A percentile compares a stretch with the other conserved stretches of the same genome.
Conservation (phyloP, 2,888 invertebrate genomes). For the Camptogramma bilineatum region DNA sequence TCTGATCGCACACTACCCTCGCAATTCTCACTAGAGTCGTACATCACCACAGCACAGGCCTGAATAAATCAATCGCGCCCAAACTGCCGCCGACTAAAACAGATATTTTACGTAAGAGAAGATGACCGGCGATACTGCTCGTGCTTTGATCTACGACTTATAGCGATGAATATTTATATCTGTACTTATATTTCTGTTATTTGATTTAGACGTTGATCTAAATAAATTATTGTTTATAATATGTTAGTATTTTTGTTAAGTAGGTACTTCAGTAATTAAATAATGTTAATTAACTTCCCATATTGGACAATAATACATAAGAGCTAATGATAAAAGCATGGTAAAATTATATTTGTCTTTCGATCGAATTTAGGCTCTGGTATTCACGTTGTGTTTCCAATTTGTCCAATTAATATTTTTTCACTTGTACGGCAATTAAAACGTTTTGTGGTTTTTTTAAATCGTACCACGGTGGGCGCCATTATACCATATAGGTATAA, state of each 20-base stretch:
- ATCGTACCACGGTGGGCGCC: conserved; percentile 17
- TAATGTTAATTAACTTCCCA: no score
- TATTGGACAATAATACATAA: no score
- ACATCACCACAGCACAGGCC: conserved; percentile 67
- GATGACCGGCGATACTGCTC: conserved; percentile 55
- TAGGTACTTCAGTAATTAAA: no score
- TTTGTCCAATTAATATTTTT: no score
- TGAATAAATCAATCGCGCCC: conserved; percentile 75
- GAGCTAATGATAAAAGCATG: no score
- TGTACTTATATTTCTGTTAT: conserved; percentile 12
- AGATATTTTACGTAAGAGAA: conserved; percentile 72
- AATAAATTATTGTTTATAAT: not conserved
- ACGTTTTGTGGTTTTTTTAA: no score
- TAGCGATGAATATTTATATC: conserved; percentile 21
- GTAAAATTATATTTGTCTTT: not conserved
- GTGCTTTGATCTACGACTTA: conserved; percentile 40
- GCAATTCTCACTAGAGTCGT: conserved; percentile 73
- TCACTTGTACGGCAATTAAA: no score
- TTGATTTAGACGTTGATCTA: not conserved
- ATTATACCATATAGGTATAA: not conserved
- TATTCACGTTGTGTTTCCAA: no score
- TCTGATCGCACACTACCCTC: conserved; percentile 56
- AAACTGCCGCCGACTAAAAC: conserved; percentile 67
- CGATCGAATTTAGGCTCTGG: not conserved
- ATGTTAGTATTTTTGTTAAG: no score